Percentiles rank a stretch among this genome's conserved stretches.
Evolutionary conservation across 2,888 invertebrate genomes (phyloP).

Genomic region (Tethea ocularis): DNA sequence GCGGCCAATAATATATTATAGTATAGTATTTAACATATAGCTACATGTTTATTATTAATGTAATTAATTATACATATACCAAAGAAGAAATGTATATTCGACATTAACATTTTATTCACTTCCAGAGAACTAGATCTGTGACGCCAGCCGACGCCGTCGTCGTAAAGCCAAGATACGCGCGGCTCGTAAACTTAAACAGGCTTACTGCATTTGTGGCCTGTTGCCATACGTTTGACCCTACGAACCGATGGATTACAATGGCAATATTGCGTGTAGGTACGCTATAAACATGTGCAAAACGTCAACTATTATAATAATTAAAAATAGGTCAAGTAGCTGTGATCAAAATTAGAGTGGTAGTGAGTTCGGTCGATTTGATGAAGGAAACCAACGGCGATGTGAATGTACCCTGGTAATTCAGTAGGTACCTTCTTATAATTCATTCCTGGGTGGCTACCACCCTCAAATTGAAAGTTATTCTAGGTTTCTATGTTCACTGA

Average conservation of each 20-base stretch:
- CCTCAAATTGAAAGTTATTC: too few species aligned
- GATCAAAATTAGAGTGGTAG: too few species aligned
- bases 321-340: neutral
- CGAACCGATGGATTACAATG: constrained; percentile 55
- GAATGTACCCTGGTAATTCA: too few species aligned
- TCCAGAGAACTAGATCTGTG: constrained; percentile 30
- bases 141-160: constrained; percentile 58
- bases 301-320: neutral
- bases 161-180: constrained; percentile 72
- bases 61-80: neutral
- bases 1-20: too few species aligned
- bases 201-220: constrained; percentile 67
- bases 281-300: constrained; percentile 13
- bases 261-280: constrained; percentile 41
- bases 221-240: constrained; percentile 60
- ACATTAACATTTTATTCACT: constrained; percentile 1
- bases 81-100: neutral
- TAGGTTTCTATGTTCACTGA: too few species aligned
- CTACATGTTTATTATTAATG: too few species aligned
- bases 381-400: too few species aligned
- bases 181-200: constrained; percentile 74
- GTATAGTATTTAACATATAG: too few species aligned
- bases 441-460: too few species aligned
- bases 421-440: too few species aligned
- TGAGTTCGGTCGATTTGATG: too few species aligned